Evolutionary conservation across 2,113 vertebrate genomes (phyloP).

Genomic region (Todiramphus saurophagus): DNA sequence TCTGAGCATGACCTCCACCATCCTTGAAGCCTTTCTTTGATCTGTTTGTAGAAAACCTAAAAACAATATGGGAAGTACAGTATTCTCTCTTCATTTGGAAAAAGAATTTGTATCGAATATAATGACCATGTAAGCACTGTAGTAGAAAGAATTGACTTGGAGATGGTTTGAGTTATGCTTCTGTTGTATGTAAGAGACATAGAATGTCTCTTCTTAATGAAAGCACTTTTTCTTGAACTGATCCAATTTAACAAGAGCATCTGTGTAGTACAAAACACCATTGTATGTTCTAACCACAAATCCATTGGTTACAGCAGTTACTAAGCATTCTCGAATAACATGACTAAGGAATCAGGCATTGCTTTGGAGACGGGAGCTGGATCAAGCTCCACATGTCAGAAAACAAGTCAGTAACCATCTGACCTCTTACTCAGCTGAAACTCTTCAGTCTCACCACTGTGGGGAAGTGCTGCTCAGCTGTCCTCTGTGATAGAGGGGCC

Average conservation of each 20-base stretch:
- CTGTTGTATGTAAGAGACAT: background rate
- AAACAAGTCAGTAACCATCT: background rate
- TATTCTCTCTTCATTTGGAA: background rate
- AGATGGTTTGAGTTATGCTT: background rate
- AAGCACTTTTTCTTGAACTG: background rate
- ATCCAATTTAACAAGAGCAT: constrained; percentile 13
- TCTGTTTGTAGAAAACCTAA: background rate
- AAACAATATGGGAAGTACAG: background rate
- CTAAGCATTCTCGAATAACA: constrained; percentile 12
- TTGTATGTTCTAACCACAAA: constrained; percentile 44
- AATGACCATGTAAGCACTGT: background rate
- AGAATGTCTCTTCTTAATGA: background rate
- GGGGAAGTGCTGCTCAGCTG: background rate
- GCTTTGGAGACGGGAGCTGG: constrained; percentile 2
- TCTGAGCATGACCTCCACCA: background rate
- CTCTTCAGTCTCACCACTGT: background rate
- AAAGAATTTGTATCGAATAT: background rate
- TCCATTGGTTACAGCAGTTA: constrained; percentile 5
- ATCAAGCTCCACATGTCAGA: background rate
- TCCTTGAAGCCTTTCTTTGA: background rate
- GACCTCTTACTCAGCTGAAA: background rate
- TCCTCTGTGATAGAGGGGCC: background rate
- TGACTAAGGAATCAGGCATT: background rate
- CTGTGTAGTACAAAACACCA: constrained; percentile 23
- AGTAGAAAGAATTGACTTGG: background rate